Evolutionary conservation across 2,797 vertebrate genomes (phyloP), one percentile per base, ranked within the genome.

Genomic region (Gobionotothen gibberifrons): DNA sequence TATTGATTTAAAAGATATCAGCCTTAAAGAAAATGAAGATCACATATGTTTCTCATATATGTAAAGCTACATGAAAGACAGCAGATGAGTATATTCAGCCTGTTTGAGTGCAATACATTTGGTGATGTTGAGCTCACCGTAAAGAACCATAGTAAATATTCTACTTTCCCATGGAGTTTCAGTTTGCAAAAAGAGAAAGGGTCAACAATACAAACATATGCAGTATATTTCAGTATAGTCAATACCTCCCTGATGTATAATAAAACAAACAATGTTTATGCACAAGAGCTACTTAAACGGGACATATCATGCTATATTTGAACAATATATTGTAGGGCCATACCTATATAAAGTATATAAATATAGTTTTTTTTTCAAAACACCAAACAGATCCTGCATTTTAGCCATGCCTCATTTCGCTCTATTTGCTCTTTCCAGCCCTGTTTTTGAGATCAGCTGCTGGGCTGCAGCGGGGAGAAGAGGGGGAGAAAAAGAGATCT

Each of bases 11-110:
- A 75, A 68, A 56, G 6, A 36, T 42, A 52, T 29, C 21, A 46
- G 1, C 29, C 10, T 47, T 52, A 22, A 9, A 69, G 49, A 67
- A 69, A 22, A 36, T 40, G 5, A 72, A 5, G 2, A 2, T 4
- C 52, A 65, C 66, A 82, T 57, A 9, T 83, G 85, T 53, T 68
- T 43, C 26, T 58, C 74, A 72, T 26, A 5, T 32, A 54, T 80
- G 84, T 57, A 40, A 71, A 52, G 49, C 70, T n/a, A 21, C 53
- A 22, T 52, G 19, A 58, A 70, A 70, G 59, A 52, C 43, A 42
- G 14, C 42, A 17, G 13, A 58, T 14, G 2, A 70, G 59, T 63
- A 22, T 72, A 26, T 22, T 13, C 42, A 56, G 65, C 12, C 52
- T 81, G 47, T 76, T 80, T 69, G 29, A 64, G 10, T 64, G 65